Conservation (phyloP, 2,888 invertebrate species). For the Noctua janthina region DNA sequence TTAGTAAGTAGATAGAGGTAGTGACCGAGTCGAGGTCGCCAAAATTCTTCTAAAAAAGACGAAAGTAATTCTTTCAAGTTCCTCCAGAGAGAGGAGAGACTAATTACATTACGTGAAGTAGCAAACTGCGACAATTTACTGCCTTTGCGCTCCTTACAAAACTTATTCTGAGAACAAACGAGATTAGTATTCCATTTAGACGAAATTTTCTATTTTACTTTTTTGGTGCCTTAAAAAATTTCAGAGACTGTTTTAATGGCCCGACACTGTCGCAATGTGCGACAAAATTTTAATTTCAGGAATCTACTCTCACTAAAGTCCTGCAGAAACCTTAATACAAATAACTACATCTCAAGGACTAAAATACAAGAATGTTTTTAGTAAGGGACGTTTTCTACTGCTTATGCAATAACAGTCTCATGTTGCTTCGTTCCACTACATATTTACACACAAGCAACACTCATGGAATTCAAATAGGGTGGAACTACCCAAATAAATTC, state of each 20-base stretch:
- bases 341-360: not conserved
- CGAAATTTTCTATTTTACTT: conserved; percentile 61
- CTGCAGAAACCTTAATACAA: not conserved
- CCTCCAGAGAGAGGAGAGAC: conserved; percentile 47
- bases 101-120: conserved; percentile 68
- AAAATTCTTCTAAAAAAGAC: conserved; percentile 33
- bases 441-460: conserved; percentile 17
- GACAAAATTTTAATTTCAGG: not conserved
- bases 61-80: conserved; percentile 51
- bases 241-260: conserved; percentile 3
- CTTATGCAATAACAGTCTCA: not conserved
- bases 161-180: conserved; percentile 52
- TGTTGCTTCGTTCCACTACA: not conserved
- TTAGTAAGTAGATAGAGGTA: not conserved
- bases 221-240: conserved; percentile 19
- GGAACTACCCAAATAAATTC: conserved; percentile 36
- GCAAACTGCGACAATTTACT: conserved; percentile 65
- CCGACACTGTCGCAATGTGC: not conserved
- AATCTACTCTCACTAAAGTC: not conserved
- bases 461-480: conserved; percentile 40
- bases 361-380: not conserved
- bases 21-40: not conserved
- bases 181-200: conserved; percentile 65
- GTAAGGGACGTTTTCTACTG: not conserved
- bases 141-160: conserved; percentile 56